Evolutionary conservation across 2,888 invertebrate species (phyloP).

Genomic region (Eristalis tenax): DNA sequence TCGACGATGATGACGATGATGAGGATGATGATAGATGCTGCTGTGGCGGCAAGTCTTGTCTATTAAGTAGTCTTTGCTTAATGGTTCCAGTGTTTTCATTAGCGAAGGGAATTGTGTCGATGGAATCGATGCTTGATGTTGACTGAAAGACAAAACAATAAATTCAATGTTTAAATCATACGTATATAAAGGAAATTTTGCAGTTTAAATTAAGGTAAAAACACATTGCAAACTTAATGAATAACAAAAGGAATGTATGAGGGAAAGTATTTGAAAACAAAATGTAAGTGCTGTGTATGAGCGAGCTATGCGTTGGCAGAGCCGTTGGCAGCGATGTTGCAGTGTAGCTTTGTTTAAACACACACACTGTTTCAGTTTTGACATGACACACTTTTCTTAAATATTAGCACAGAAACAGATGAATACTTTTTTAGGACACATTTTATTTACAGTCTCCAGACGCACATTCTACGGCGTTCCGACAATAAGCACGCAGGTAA

Average conservation of each 20-base stretch:
- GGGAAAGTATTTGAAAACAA: conserved; percentile 6
- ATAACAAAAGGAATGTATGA: not conserved
- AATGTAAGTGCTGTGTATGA: conserved; percentile 18
- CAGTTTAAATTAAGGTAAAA: not conserved
- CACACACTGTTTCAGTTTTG: not conserved
- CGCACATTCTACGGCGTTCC: too few relatives aligned
- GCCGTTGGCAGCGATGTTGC: not conserved
- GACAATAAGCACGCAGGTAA: too few relatives aligned
- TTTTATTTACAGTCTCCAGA: not conserved
- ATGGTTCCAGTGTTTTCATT: conserved; percentile 99
- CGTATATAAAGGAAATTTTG: conserved; percentile 3
- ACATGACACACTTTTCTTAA: not conserved
- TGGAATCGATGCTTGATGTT: conserved; percentile 96
- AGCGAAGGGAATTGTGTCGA: conserved; percentile 96
- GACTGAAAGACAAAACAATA: conserved; percentile 85
- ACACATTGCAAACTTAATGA: not conserved
- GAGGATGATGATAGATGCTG: conserved; percentile 81
- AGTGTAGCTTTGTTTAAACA: not conserved
- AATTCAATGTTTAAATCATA: conserved; percentile 84
- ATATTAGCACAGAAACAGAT: not conserved
- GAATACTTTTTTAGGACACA: not conserved
- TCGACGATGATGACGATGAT: conserved; percentile 81
- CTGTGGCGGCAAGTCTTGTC: conserved; percentile 80
- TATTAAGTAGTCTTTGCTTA: conserved; percentile 88
- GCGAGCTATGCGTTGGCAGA: conserved; percentile 4